phyloP scores from a whole-genome alignment of 2,888 invertebrate species.

The Spodoptera littoralis region DNA sequence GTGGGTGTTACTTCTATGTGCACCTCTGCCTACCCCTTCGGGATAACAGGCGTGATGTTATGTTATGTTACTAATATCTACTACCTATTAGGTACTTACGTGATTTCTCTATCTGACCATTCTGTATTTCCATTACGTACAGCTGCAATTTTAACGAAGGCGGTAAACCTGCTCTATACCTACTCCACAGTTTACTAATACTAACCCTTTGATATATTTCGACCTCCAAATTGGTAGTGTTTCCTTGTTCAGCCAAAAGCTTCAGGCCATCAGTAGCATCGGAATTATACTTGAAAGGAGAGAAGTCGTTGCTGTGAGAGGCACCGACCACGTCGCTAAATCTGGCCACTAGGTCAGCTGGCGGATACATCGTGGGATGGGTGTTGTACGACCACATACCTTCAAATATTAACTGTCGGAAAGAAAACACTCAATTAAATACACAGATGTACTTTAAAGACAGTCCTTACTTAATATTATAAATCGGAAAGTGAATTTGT shows the following conservation, averaged over 20 bases:
- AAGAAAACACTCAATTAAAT: not conserved
- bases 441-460: too few relatives aligned
- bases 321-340: constrained; percentile 85
- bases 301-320: constrained; percentile 76
- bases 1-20: too few relatives aligned
- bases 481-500: too few relatives aligned
- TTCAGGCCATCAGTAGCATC: constrained; percentile 76
- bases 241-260: constrained; percentile 83
- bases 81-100: too few relatives aligned
- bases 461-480: too few relatives aligned
- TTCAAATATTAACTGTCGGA: constrained; percentile 75
- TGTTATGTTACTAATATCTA: too few relatives aligned
- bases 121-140: too few relatives aligned
- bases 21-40: too few relatives aligned
- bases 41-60: too few relatives aligned
- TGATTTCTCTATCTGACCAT: too few relatives aligned
- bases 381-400: constrained; percentile 83
- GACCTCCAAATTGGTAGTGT: constrained; percentile 80
- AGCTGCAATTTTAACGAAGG: too few relatives aligned
- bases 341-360: constrained; percentile 62
- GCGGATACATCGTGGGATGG: constrained; percentile 75
- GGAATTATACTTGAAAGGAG: constrained; percentile 72
- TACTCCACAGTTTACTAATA: not conserved
- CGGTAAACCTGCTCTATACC: too few relatives aligned
- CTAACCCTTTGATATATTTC: constrained; percentile 75